These are phyloP conservation scores for Perognathus longimembris DNA, from an alignment of 2,113 vertebrate genomes.

Conservation along the genomic window DNA sequence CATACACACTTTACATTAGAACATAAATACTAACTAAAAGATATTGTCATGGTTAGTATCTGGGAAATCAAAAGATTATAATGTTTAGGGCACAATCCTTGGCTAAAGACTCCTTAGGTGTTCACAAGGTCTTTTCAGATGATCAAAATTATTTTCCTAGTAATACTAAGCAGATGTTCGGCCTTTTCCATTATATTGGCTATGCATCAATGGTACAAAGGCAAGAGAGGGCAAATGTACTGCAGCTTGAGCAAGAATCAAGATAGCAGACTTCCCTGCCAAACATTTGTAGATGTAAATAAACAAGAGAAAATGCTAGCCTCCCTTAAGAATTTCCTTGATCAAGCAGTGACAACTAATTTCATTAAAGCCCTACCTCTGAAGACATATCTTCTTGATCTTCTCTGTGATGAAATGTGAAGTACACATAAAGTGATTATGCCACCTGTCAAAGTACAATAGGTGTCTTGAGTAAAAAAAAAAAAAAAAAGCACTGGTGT, in stretches of 20 bases:
- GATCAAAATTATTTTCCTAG: neutral
- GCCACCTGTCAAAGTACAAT: neutral
- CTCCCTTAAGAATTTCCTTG: constrained; percentile 22
- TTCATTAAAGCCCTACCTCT: neutral
- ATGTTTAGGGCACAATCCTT: neutral
- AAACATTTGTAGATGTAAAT: neutral
- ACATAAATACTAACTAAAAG: neutral
- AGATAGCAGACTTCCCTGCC: neutral
- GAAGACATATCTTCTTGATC: neutral
- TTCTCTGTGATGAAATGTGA: constrained; percentile 3
- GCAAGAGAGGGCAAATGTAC: neutral
- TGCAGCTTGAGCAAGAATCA: neutral
- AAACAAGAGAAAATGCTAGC: neutral
- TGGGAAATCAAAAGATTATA: neutral
- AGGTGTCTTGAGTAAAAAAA: constrained; percentile 7
- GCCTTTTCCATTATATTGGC: neutral
- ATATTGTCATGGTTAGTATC: neutral
- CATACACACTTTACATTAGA: neutral
- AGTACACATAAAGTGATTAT: neutral
- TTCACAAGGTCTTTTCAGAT: neutral
- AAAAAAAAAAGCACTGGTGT: neutral
- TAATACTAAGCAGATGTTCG: neutral
- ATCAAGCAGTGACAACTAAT: neutral
- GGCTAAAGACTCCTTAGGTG: neutral
- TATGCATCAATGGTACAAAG: neutral